These are phyloP conservation scores for Nesogale talazaci DNA, from an alignment of 2,113 vertebrate species.

Conservation along the genomic window DNA sequence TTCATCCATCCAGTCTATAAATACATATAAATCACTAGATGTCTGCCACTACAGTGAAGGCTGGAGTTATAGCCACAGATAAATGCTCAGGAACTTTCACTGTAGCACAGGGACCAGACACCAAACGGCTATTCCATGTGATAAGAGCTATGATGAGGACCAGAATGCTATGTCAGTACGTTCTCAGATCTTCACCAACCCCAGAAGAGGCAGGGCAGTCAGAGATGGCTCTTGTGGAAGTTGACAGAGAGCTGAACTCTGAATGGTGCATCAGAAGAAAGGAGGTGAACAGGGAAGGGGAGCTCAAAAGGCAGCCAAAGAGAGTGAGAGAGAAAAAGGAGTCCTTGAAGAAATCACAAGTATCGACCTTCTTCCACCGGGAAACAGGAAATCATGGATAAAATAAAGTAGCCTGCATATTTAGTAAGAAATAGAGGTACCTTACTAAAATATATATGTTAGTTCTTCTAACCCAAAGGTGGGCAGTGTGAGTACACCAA, in stretches of 20 bases:
- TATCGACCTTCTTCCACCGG: neutral
- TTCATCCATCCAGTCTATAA: constrained; percentile 46
- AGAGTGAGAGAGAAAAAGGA: neutral
- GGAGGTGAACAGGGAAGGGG: neutral
- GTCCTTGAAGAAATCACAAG: neutral
- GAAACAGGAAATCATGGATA: constrained; percentile 6
- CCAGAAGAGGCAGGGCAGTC: no score
- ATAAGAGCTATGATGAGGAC: neutral
- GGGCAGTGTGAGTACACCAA: neutral
- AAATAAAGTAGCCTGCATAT: neutral
- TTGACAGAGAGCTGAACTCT: neutral
- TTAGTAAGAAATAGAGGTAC: neutral
- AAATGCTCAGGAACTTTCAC: constrained; percentile 21
- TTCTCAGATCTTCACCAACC: neutral
- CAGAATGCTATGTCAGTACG: neutral
- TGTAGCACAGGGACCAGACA: neutral
- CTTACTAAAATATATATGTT: no score
- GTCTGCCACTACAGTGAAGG: neutral
- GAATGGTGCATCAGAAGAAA: neutral
- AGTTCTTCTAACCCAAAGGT: neutral
- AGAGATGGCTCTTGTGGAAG: neutral
- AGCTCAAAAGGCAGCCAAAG: neutral
- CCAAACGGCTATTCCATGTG: neutral
- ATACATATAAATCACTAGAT: constrained; percentile 11
- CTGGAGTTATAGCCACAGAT: neutral